Conservation (phyloP, 1,140 invertebrate species). For the Drosophila lowei region DNA sequence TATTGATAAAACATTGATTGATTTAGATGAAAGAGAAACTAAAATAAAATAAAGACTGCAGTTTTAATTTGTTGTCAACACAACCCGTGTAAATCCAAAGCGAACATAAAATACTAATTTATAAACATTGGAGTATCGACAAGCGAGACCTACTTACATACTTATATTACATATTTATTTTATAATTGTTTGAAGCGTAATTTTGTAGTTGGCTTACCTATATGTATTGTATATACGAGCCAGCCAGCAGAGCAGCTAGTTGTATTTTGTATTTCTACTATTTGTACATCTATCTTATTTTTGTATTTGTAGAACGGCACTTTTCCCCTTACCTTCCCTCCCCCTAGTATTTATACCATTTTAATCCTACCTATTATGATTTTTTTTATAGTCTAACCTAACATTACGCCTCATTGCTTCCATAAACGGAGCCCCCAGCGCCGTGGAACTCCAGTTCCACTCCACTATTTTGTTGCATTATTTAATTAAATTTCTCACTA, state of each 20-base stretch:
- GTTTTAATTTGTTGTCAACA: constrained; percentile 71
- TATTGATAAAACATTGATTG: constrained; percentile 51
- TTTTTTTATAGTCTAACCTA: constrained; percentile 45
- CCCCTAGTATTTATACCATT: constrained; percentile 4
- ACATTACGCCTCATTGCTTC: constrained; percentile 13
- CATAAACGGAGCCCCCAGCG: constrained; percentile 22
- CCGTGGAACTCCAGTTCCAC: constrained; percentile 8
- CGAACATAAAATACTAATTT: constrained; percentile 40
- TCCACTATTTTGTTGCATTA: background rate
- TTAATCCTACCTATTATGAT: constrained; percentile 11
- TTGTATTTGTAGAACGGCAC: constrained; percentile 80
- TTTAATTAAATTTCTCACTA: constrained; percentile 28
- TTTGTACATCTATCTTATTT: constrained; percentile 54
- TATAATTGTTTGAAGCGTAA: constrained; percentile 59
- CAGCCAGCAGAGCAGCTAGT: constrained; percentile 17
- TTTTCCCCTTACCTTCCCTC: constrained; percentile 32
- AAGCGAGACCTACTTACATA: no score
- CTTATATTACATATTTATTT: constrained; percentile 1
- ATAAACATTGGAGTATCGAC: no score
- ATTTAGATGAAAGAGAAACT: constrained; percentile 41
- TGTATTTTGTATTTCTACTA: constrained; percentile 32
- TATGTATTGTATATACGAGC: constrained; percentile 25
- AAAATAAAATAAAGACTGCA: constrained; percentile 79
- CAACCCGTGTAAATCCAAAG: constrained; percentile 31
- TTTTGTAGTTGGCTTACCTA: constrained; percentile 58